Base-by-base conservation (phyloP, 2,888 invertebrate genomes). In the Chrysolina americana region DNA sequence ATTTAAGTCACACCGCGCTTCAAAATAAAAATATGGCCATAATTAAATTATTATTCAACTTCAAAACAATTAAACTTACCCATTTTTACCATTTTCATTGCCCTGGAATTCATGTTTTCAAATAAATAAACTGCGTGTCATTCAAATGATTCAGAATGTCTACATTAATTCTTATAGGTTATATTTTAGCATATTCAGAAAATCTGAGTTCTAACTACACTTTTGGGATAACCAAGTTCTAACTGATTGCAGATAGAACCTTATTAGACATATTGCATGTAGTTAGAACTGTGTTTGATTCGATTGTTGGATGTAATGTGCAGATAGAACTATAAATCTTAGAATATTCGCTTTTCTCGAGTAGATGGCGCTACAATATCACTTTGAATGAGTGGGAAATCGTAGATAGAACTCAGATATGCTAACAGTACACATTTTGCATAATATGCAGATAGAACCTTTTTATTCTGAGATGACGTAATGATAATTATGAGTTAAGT, bases 221-320 rank as follows among this genome's bases (percentile, higher is more conserved):
- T 68, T 56, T 53, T 68, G 2, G 19, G 6, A 68, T 68, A 68
- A 68, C 68, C 23, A 56, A 53, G 41, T 59, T 68, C 68, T 68
- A 69, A 69, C n/a, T 69, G 62, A 23, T 62, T n/a, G 44, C 50
- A 66, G 65, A 66, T 66, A 66, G 15, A 66, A 66, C 65, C 65
- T 19, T 66, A 28, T 66, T 13, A 66, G 70, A 68, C 50, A 9
- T 17, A 50, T 50, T 19, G 50, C 9, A 17, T 50, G 50, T 50
- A 19, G 50, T 19, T 50, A 50, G 50, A 50, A 50, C 19, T 50
- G 50, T 50, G 19, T 50, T 50, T 19, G 8, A 50, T 50, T n/a
- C n/a, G 8, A 50, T 50, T 50, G 19, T 50, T 19, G 50, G 9
- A 50, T 50, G 9, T 50, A 19, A 50, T 50, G 9, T 50, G 50